Evolutionary conservation across 1,140 invertebrate genomes (phyloP).

Genomic region (Antheraea mylitta): DNA sequence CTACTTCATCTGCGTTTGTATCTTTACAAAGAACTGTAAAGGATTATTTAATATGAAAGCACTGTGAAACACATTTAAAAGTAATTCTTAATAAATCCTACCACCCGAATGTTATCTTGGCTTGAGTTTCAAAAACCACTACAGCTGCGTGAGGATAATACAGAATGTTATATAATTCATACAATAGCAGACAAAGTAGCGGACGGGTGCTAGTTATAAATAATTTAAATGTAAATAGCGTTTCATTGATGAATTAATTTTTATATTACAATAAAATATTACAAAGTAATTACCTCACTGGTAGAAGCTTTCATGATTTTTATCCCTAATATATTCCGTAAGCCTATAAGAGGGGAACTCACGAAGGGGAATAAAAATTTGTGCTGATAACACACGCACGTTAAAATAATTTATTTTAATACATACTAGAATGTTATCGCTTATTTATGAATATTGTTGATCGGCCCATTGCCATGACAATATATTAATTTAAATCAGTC

Average conservation of each 20-base stretch:
- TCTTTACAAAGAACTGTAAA: too few relatives aligned
- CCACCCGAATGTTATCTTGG: too few relatives aligned
- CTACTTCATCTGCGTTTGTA: too few relatives aligned
- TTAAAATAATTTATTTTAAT: conserved; percentile 8
- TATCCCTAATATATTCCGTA: conserved; percentile 53
- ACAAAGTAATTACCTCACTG: conserved; percentile 46
- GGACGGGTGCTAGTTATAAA: too few relatives aligned
- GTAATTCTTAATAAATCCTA: too few relatives aligned
- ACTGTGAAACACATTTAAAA: too few relatives aligned
- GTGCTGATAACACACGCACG: conserved; percentile 49
- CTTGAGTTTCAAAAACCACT: too few relatives aligned
- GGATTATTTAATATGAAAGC: too few relatives aligned
- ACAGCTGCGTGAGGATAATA: too few relatives aligned
- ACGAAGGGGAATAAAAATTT: conserved; percentile 44
- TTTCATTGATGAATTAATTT: not conserved
- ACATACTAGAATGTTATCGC: not conserved
- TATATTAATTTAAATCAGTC: not conserved
- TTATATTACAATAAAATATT: conserved; percentile 30
- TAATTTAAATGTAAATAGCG: not conserved
- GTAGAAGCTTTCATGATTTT: conserved; percentile 60
- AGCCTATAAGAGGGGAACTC: conserved; percentile 29
- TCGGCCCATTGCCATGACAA: not conserved
- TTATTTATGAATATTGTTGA: not conserved
- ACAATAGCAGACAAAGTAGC: too few relatives aligned
- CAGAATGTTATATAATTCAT: too few relatives aligned